These are phyloP conservation scores for Holothuria leucospilota DNA, from an alignment of 53 echinoderm and acorn worm species.

Conservation along the genomic window DNA sequence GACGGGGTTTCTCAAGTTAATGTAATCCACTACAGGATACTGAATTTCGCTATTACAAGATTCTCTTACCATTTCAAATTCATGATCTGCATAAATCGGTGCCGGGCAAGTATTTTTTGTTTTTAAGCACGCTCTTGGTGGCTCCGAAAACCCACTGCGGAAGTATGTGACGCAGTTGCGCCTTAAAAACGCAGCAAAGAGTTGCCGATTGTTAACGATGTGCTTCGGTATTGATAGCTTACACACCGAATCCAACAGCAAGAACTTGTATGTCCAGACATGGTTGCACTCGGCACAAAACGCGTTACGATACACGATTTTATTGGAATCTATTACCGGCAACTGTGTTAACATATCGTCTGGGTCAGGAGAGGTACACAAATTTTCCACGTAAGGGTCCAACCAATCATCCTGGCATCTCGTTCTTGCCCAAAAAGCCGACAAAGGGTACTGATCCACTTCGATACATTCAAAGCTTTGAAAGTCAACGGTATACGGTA, in stretches of 20 bases:
- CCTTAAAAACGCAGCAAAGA: conserved; percentile 67
- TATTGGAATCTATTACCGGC: conserved; percentile 78
- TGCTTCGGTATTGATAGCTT: conserved; percentile 49
- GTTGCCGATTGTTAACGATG: conserved; percentile 57
- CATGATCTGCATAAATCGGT: not conserved
- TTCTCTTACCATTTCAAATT: not conserved
- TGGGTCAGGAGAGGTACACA: conserved; percentile 58
- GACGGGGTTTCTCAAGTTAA: not conserved
- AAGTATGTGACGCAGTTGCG: conserved; percentile 69
- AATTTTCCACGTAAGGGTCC: conserved; percentile 40
- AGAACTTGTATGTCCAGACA: conserved; percentile 57
- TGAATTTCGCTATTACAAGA: conserved; percentile 54
- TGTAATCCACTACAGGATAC: conserved; percentile 48
- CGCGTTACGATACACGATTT: conserved; percentile 84
- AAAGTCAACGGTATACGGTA: not conserved
- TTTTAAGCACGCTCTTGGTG: conserved; percentile 60
- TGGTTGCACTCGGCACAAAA: conserved; percentile 93
- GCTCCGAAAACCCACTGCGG: conserved; percentile 58
- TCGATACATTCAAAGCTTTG: conserved; percentile 65
- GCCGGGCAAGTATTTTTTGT: conserved; percentile 68
- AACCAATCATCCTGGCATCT: conserved; percentile 70
- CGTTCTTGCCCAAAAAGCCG: conserved; percentile 72
- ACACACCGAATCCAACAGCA: conserved; percentile 80
- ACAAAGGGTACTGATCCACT: conserved; percentile 66
- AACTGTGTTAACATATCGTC: conserved; percentile 73